Base-by-base conservation (phyloP, 2,113 vertebrate genomes). In the Serinus canaria region DNA sequence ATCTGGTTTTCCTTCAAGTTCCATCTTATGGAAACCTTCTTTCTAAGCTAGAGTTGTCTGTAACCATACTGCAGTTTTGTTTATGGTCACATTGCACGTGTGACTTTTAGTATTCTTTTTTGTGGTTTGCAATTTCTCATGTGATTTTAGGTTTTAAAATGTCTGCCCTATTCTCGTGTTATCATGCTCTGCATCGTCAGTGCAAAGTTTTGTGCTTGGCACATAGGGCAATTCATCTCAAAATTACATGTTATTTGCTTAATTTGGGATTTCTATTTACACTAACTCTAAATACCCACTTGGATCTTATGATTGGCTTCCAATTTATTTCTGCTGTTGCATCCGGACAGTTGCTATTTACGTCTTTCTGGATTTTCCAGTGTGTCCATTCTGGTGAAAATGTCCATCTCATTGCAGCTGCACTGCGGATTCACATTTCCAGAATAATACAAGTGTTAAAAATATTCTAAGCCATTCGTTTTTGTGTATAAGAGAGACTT, bases 181-280 rank as follows among this genome's bases (percentile, higher is more conserved):
- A 93, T 77, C 93, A 28, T 89, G 50, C 83, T 44, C 14, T 25
- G 47, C 82, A 27, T 12, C 82, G 83, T 33, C 55, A 92, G 76
- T 59, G 50, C 73, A 60, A 91, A 85, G 78, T 73, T 90, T 90
- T 86, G 12, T 87, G 56, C 70, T 90, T 92, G 83, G 94, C 88
- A 75, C 76, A 56, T 88, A 68, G 68, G 87, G 44, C 75, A 92
- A 69, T 95, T 96, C 67, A 21, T 88, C 93, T 93, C 92, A 73
- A 96, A 96, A 96, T 96, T 92, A 95, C 92, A 95, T 94, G 92
- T 94, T 95, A 96, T 97, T 97, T 96, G 82, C 93, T 96, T 96
- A 96, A 95, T 96, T 96, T 92, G 90, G 86, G 92, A 94, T 92
- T 95, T 96, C 92, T 96, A 92, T 96, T 95, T 97, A 93, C 96